Evolutionary conservation across 2,888 invertebrate species (phyloP), one percentile per base, ranked within the genome.

Genomic region (Morpho helenor): DNA sequence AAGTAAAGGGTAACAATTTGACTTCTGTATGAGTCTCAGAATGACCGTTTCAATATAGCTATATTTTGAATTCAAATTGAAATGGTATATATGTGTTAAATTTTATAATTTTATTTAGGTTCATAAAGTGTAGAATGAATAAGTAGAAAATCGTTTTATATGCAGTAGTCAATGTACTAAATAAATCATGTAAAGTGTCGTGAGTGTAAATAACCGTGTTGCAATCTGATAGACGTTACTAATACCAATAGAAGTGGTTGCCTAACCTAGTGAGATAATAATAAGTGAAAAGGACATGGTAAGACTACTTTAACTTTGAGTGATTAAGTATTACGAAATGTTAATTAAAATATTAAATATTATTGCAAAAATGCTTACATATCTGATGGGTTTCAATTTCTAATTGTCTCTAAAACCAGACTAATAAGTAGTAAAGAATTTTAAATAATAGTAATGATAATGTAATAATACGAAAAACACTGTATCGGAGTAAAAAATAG

Each of bases 191-290:
- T 22, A 44, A 40, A 45, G n/a, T 46, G 7, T 49, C n/a, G 23
- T 16, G 50, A 46, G 49, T 31, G 49, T n/a, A 43, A 8, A 56
- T 16, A n/a, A 7, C 7, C 16, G 42, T 23, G 46, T 40, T 56
- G 8, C 49, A 40, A 42, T 41, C 16, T 45, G 40, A 49, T 16
- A 49, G 22, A 49, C 43, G 5, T 58, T 43, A 41, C 40, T 50
- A 56, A 44, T 42, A 56, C 41, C 31, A 31, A 31, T 5, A 31
- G 31, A 40, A 52, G 48, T 44, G 42, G 42, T 49, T 65, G 64
- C 58, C 63, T 73, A 71, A 68, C 63, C 66, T 67, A 71, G 55
- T 68, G 63, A 68, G 68, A 71, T 70, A 58, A 51, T 52, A 41
- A 49, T 8, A 41, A 46, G 48, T 49, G 43, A 16, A 49, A 46